These are phyloP conservation scores for Sminthurides aquaticus DNA, from an alignment of 2,888 invertebrate species.

Conservation along the genomic window DNA sequence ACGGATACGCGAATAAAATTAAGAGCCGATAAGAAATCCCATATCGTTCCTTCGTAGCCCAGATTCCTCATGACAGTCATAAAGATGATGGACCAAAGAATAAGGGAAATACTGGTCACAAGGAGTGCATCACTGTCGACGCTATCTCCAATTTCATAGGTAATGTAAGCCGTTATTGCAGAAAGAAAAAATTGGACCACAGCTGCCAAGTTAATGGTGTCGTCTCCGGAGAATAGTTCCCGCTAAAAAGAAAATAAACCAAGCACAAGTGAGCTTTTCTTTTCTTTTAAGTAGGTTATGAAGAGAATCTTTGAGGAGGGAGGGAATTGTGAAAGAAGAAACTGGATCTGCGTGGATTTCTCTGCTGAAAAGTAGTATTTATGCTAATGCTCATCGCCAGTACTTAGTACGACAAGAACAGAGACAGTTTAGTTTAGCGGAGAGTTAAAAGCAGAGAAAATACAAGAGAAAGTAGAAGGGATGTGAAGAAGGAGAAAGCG, in stretches of 20 bases:
- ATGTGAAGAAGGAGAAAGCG: not conserved
- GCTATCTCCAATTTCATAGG: conserved; percentile 14
- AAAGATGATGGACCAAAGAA: conserved; percentile 11
- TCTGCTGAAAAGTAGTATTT: no score
- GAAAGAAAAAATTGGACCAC: conserved; percentile 21
- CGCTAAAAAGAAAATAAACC: not conserved
- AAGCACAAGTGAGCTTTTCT: no score
- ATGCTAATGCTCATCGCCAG: no score
- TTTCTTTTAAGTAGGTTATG: no score
- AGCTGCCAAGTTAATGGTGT: conserved; percentile 8
- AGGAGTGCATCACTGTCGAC: conserved; percentile 8
- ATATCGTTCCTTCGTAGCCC: conserved; percentile 14
- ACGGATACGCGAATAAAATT: conserved; percentile 5
- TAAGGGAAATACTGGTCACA: not conserved
- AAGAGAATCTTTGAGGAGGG: no score
- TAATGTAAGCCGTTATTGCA: conserved; percentile 12
- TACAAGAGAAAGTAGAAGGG: not conserved
- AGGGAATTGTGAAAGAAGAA: no score
- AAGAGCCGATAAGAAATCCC: not conserved
- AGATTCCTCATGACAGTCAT: conserved; percentile 10
- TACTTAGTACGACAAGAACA: no score
- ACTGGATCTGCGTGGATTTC: no score
- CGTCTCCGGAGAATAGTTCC: conserved; percentile 7
- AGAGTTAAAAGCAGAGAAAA: not conserved
- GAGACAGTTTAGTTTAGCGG: no score